Evolutionary conservation across 2,797 vertebrate genomes (phyloP).

Genomic region (Remorina albescens): DNA sequence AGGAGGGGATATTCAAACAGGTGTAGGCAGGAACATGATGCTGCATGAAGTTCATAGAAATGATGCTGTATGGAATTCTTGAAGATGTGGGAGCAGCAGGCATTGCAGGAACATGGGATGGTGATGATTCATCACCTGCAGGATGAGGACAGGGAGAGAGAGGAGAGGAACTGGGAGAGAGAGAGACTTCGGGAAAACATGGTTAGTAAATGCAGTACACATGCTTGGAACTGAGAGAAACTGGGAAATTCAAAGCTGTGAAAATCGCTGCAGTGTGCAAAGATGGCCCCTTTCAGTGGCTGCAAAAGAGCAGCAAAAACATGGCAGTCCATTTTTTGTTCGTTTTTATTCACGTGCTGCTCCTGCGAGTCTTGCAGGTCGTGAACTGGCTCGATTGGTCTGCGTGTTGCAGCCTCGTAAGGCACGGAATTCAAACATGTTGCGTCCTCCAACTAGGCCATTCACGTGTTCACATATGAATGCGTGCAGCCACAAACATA

Average conservation of each 20-base stretch:
- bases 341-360: constrained; percentile 7
- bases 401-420: constrained; percentile 52
- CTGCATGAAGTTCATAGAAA: no score
- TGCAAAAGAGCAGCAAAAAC: neutral
- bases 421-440: constrained; percentile 38
- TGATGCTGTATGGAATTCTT: no score
- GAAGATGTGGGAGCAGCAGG: no score
- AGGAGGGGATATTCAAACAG: no score
- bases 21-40: no score
- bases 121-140: no score
- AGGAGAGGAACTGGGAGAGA: no score
- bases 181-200: no score
- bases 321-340: constrained; percentile 5
- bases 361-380: constrained; percentile 37
- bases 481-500: constrained; percentile 11
- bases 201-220: no score
- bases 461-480: neutral
- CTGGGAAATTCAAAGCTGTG: neutral
- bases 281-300: neutral
- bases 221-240: no score
- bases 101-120: no score
- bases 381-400: constrained; percentile 53
- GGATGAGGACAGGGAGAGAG: no score
- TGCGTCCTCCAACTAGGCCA: constrained; percentile 12
- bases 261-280: neutral